phyloP scores from a whole-genome alignment of 64 coral and sea anemone species.

The Dendrophyllia cribrosa region DNA sequence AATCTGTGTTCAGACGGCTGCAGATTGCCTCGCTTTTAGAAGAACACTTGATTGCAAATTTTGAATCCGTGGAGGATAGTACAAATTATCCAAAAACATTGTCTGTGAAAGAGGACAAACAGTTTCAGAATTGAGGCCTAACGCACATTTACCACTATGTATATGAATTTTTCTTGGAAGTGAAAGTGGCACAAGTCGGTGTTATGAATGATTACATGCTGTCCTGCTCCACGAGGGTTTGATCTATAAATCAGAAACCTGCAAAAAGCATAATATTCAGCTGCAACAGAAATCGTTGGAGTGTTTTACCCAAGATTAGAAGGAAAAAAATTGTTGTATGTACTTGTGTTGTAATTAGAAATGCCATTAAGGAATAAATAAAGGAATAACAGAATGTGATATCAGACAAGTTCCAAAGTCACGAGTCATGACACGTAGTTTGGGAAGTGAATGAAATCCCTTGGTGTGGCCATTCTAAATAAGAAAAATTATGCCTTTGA shows the following conservation, averaged over 20 bases:
- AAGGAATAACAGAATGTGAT: no score
- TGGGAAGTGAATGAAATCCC: no score
- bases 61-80: not conserved
- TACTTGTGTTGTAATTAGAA: no score
- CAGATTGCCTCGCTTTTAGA: not conserved
- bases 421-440: no score
- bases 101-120: conserved; percentile 30
- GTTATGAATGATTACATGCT: conserved; percentile 6
- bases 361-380: no score
- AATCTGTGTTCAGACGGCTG: not conserved
- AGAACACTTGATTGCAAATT: conserved; percentile 32
- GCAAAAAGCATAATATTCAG: not conserved
- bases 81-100: conserved; percentile 31
- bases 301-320: conserved; percentile 3
- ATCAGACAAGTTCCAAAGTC: no score
- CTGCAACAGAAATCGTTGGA: conserved; percentile 11
- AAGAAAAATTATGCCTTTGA: no score
- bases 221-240: not conserved
- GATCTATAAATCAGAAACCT: not conserved
- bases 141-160: conserved; percentile 45
- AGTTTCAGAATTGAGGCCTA: conserved; percentile 7
- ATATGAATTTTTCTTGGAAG: conserved; percentile 65
- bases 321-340: not conserved
- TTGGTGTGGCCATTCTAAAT: no score
- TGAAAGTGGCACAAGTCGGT: not conserved